Percentiles rank a stretch among this genome's conserved stretches.
Evolutionary conservation across 2,797 vertebrate species (phyloP).

Genomic region (Argya squamiceps): DNA sequence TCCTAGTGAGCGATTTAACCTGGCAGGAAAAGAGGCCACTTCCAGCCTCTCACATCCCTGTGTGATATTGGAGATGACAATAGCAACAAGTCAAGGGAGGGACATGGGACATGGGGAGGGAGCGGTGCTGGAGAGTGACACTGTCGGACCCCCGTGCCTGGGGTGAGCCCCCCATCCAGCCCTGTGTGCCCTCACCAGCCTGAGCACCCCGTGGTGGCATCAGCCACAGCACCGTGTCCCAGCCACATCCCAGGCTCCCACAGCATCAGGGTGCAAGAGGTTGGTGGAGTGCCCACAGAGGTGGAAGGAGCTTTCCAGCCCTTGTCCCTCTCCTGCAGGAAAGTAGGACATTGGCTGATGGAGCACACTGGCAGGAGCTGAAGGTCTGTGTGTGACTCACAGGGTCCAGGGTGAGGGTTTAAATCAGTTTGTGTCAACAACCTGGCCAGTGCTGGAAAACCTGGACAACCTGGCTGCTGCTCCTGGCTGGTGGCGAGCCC

Average conservation of each 20-base stretch:
- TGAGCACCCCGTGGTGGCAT: rapidly evolving
- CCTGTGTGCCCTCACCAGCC: neutral
- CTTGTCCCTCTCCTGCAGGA: neutral
- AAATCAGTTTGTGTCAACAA: neutral
- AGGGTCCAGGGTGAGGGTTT: neutral
- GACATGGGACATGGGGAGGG: rapidly evolving
- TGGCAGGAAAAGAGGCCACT: constrained; percentile 68
- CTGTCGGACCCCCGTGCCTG: rapidly evolving
- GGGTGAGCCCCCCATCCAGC: neutral
- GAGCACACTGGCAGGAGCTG: rapidly evolving
- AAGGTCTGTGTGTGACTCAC: neutral
- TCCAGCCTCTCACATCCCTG: neutral
- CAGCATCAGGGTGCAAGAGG: neutral
- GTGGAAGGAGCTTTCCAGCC: neutral
- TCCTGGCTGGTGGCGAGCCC: neutral
- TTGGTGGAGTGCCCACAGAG: rapidly evolving
- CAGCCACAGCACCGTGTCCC: rapidly evolving
- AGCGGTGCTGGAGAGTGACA: rapidly evolving
- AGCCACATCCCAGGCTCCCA: neutral
- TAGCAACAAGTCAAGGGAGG: neutral
- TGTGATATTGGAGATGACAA: neutral
- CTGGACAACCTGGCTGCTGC: neutral
- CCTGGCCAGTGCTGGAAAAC: neutral
- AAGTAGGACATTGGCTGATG: neutral
- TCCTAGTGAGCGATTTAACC: constrained; percentile 70